Base-by-base conservation (phyloP, 2,797 vertebrate species). In the Melanotaenia parkinsoni region DNA sequence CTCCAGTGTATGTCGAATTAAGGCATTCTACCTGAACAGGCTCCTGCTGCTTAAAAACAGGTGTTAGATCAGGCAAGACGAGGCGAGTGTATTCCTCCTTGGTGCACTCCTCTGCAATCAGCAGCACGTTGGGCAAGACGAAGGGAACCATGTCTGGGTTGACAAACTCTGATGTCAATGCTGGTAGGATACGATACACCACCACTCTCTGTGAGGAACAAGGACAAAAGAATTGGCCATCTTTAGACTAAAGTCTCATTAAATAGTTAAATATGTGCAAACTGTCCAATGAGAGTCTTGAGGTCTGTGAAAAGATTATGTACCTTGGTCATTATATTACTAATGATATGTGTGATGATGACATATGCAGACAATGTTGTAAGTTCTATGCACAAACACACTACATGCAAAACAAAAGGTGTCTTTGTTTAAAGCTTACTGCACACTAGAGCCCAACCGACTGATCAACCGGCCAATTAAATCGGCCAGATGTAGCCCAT, bases 121-220 rank as follows among this genome's bases (percentile, higher is more conserved):
- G 93, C 79, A 99, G 95, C 87, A 99, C 98, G 0, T 99, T 99
- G 74, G 98, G 98, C 78, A 99, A 91, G 78, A 99, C 96, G 63
- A 99, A 99, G 50, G 98, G 98, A 80, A 99, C 98, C 98, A 99
- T 99, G 85, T 99, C 98, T 3, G 96, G 98, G 84, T 99, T 99
- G 80, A 99, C 94, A 72, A 99, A 99, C 87, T 99, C 98, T 0
- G 98, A 96, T 24, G 96, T 97, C 92, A 99, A 90, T 16, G 93
- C 94, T 1, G 98, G 98, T 66, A 99, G 92, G 94, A 99, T 96
- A 51, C 98, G 96, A 76, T 99, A 95, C 56, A 98, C 93, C 82
- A 98, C 94, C 80, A 99, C 98, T 76, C 97, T 96, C 98, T 99
- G 80, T 8, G 43, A 13, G 26, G 20, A 56, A 30, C 20, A 10